phyloP scores from a whole-genome alignment of 2,113 vertebrate species.

The Cryptotis parvus region DNA sequence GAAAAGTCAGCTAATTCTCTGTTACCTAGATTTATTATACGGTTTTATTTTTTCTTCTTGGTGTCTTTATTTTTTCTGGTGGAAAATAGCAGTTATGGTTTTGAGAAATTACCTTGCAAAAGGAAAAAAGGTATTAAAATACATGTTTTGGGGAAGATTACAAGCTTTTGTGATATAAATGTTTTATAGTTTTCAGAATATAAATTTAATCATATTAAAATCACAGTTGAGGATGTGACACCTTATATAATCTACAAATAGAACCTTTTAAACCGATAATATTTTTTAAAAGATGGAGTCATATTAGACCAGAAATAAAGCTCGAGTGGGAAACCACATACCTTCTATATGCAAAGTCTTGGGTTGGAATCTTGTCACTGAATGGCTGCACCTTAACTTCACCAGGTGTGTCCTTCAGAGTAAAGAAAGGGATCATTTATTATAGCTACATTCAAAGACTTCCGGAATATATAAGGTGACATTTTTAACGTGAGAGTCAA shows the following conservation, averaged over 20 bases:
- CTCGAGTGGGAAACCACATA: too few relatives aligned
- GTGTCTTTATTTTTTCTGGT: slow-evolving; percentile 34
- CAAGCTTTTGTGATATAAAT: slow-evolving; percentile 32
- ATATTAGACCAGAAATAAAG: too few relatives aligned
- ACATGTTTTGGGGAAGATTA: neutral
- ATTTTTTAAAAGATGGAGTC: too few relatives aligned
- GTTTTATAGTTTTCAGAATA: slow-evolving; percentile 45
- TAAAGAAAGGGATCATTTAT: neutral
- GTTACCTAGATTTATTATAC: too few relatives aligned
- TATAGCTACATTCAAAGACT: slow-evolving; percentile 7
- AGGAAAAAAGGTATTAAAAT: neutral
- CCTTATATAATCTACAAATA: slow-evolving; percentile 35
- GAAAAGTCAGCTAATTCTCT: neutral
- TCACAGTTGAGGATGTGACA: slow-evolving; percentile 24
- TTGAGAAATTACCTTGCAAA: slow-evolving; percentile 38
- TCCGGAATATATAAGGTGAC: neutral
- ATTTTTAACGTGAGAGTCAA: too few relatives aligned
- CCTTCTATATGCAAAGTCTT: too few relatives aligned
- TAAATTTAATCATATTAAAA: slow-evolving; percentile 49
- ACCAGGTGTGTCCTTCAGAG: too few relatives aligned
- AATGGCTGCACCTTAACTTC: too few relatives aligned
- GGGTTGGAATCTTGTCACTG: too few relatives aligned
- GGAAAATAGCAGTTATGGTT: neutral
- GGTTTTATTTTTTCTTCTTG: neutral
- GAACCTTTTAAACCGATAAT: neutral